Conservation (phyloP, 2,888 invertebrate genomes). For the Baccha elongata region DNA sequence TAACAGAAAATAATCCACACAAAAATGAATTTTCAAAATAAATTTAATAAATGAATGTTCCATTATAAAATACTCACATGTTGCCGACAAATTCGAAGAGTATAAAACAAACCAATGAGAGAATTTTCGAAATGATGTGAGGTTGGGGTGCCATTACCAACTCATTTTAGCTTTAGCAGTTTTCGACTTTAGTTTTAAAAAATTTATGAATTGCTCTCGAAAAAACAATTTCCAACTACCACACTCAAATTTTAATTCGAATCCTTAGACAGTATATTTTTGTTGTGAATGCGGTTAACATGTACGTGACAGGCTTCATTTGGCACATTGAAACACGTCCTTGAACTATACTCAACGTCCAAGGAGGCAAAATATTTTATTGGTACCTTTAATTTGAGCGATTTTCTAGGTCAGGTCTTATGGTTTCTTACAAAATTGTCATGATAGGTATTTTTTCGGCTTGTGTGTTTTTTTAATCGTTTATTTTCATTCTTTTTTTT, state of each 20-base stretch:
- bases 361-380: conserved; percentile 37
- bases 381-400: conserved; percentile 34
- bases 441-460: conserved; percentile 31
- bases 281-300: conserved; percentile 44
- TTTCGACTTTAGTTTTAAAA: neutral
- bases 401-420: conserved; percentile 22
- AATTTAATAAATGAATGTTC: neutral
- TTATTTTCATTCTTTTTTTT: neutral
- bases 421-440: conserved; percentile 13
- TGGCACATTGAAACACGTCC: conserved; percentile 44
- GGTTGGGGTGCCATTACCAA: too few species aligned
- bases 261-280: conserved; percentile 33
- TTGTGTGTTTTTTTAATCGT: neutral
- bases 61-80: neutral
- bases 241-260: conserved; percentile 35
- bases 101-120: neutral
- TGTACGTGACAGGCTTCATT: conserved; percentile 40
- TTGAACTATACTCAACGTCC: conserved; percentile 43
- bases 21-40: neutral
- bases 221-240: conserved; percentile 41
- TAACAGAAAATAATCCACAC: neutral
- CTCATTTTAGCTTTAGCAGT: conserved; percentile 5
- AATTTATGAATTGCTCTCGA: conserved; percentile 26
- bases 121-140: conserved; percentile 16
- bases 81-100: conserved; percentile 18